Percentiles rank a stretch among this genome's conserved stretches.
These are phyloP conservation scores for Drosophila micromelanica DNA, from an alignment of 1,140 invertebrate genomes.

Conservation along the genomic window DNA sequence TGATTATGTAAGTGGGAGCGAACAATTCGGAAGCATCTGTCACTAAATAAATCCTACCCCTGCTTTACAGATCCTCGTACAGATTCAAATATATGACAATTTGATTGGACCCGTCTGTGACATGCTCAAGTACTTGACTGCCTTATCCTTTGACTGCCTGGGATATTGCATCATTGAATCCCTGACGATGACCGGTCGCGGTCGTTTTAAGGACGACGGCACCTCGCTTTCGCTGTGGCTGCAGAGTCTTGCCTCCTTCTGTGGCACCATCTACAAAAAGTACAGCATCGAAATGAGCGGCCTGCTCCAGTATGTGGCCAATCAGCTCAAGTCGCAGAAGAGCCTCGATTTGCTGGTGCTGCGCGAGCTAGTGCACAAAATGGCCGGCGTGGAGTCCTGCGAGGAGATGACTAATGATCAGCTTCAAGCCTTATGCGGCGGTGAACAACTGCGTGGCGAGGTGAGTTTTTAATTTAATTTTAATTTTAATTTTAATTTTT, in stretches of 20 bases:
- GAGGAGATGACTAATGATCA: slow-evolving; percentile 99
- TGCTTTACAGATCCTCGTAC: slow-evolving; percentile 88
- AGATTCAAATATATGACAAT: slow-evolving; percentile 99
- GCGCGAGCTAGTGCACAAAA: slow-evolving; percentile 99
- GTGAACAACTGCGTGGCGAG: slow-evolving; percentile 97
- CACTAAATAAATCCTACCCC: too few species aligned
- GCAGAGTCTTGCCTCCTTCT: slow-evolving; percentile 96
- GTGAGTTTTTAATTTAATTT: too few species aligned
- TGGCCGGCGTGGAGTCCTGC: slow-evolving; percentile 98
- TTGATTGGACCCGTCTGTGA: slow-evolving; percentile 98
- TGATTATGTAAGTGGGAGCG: slow-evolving; percentile 91
- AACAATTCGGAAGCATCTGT: too few species aligned
- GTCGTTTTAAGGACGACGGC: slow-evolving; percentile 93
- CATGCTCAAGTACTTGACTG: slow-evolving; percentile 98
- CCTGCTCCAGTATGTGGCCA: slow-evolving; percentile 97
- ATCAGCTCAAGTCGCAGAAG: slow-evolving; percentile 98
- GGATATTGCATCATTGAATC: slow-evolving; percentile 98
- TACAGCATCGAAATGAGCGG: slow-evolving; percentile 98
- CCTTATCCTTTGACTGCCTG: slow-evolving; percentile 97
- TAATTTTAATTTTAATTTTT: too few species aligned
- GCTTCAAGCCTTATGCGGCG: slow-evolving; percentile 97
- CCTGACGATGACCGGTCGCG: slow-evolving; percentile 90
- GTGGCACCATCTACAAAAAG: slow-evolving; percentile 98
- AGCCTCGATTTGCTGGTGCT: slow-evolving; percentile 97
- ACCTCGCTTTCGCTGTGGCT: slow-evolving; percentile 98